phyloP scores from a whole-genome alignment of 2,113 vertebrate genomes.

The Clupea harengus region DNA sequence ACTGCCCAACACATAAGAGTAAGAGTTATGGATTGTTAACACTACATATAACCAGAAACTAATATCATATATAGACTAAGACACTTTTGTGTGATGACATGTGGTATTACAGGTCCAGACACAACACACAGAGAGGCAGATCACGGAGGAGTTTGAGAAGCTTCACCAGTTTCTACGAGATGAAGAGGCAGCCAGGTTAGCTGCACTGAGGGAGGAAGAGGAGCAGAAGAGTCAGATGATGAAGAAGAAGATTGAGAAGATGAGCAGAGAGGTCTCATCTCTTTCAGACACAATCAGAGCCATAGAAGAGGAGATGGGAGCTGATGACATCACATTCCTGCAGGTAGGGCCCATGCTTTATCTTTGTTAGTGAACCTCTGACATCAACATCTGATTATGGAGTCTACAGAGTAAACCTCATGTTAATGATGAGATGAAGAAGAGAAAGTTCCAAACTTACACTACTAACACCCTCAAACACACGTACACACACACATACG shows the following conservation, averaged over 20 bases:
- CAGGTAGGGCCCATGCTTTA: background rate
- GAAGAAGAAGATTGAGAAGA: background rate
- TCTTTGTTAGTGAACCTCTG: too few species aligned
- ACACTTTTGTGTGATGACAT: too few species aligned
- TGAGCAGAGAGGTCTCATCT: background rate
- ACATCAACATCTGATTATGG: too few species aligned
- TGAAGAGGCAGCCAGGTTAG: conserved; percentile 8
- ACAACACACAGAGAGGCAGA: background rate
- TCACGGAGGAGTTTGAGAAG: background rate
- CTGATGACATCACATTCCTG: background rate
- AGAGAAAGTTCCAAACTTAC: too few species aligned
- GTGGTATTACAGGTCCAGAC: background rate
- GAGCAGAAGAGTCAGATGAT: background rate
- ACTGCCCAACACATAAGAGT: too few species aligned
- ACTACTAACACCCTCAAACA: too few species aligned
- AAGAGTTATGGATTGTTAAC: too few species aligned
- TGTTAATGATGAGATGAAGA: too few species aligned
- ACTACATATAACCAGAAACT: too few species aligned
- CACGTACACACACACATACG: too few species aligned
- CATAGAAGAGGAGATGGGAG: background rate
- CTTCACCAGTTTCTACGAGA: background rate
- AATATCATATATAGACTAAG: too few species aligned
- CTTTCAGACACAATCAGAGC: background rate
- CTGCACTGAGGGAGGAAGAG: conserved; percentile 11
- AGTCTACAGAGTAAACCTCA: too few species aligned